These are phyloP conservation scores for Chrysolina americana DNA, from an alignment of 2,888 invertebrate species.

Conservation along the genomic window DNA sequence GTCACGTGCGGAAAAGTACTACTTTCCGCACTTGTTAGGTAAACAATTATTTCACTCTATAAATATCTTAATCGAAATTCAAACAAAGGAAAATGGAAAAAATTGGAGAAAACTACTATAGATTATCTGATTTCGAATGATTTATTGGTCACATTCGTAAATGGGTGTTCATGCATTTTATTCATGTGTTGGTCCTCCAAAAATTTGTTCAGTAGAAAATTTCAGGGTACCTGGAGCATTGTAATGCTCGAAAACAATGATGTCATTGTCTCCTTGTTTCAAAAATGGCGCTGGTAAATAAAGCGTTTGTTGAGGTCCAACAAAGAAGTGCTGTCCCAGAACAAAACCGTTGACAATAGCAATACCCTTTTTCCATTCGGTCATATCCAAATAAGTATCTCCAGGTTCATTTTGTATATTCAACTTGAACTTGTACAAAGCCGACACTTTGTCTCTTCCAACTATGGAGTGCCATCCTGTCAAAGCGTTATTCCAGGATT, in stretches of 20 bases:
- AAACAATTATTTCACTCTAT: too few species aligned
- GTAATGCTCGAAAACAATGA: slow-evolving; percentile 67
- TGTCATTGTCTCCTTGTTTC: slow-evolving; percentile 69
- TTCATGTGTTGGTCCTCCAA: slow-evolving; percentile 55
- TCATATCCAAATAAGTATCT: slow-evolving; percentile 85
- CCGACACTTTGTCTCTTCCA: slow-evolving; percentile 74
- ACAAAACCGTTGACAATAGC: slow-evolving; percentile 89
- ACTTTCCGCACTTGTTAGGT: too few species aligned
- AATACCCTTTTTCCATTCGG: slow-evolving; percentile 88
- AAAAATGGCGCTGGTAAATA: slow-evolving; percentile 87
- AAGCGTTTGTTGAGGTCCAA: slow-evolving; percentile 86
- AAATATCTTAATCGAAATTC: too few species aligned
- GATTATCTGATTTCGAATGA: too few species aligned
- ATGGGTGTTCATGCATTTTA: not conserved
- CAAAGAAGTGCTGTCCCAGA: slow-evolving; percentile 83
- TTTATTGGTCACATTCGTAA: too few species aligned
- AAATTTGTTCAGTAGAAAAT: slow-evolving; percentile 53
- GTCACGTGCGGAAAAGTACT: too few species aligned
- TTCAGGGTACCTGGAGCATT: slow-evolving; percentile 48
- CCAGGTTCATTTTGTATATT: slow-evolving; percentile 71
- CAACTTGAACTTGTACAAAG: slow-evolving; percentile 74
- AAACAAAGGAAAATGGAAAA: too few species aligned
- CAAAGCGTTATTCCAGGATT: slow-evolving; percentile 63
- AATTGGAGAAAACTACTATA: too few species aligned
- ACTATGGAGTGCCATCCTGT: slow-evolving; percentile 72